Evolutionary conservation across 2,797 vertebrate genomes (phyloP).

Genomic region (Malacoctenus gilli): DNA sequence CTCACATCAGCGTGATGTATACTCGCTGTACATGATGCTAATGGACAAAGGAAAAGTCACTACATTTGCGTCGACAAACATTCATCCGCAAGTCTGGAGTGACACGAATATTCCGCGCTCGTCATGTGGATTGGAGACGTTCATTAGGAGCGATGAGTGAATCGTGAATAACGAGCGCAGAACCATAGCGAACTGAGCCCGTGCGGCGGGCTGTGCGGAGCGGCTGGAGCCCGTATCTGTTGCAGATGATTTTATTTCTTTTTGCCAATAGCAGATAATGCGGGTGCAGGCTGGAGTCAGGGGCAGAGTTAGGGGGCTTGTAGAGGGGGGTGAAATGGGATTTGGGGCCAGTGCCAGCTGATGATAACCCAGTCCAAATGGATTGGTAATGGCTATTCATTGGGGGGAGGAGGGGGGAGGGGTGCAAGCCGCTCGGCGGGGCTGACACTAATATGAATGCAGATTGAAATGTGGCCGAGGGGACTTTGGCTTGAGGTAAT

Average conservation of each 20-base stretch:
- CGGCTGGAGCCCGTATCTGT: no score
- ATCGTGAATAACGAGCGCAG: background rate
- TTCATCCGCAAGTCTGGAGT: background rate
- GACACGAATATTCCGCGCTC: no score
- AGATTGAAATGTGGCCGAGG: slow-evolving; percentile 68
- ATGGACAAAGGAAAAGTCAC: no score
- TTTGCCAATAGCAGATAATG: slow-evolving; percentile 45
- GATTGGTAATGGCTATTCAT: slow-evolving; percentile 86
- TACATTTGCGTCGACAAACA: no score
- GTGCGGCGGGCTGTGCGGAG: no score
- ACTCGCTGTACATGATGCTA: no score
- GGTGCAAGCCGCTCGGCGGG: slow-evolving; percentile 56
- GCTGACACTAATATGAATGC: slow-evolving; percentile 80
- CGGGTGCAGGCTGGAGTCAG: slow-evolving; percentile 71
- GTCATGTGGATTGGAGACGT: background rate
- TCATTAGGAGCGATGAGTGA: background rate
- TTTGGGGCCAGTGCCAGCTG: slow-evolving; percentile 84
- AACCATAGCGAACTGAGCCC: background rate
- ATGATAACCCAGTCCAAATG: slow-evolving; percentile 85
- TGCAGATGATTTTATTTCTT: slow-evolving; percentile 31
- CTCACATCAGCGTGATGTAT: no score
- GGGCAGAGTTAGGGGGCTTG: slow-evolving; percentile 84
- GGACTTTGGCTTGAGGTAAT: slow-evolving; percentile 55
- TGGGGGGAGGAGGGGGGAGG: no score
- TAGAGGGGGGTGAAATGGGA: slow-evolving; percentile 87